These are phyloP conservation scores for Clostera curtula DNA, from an alignment of 2,888 invertebrate species.

Conservation along the genomic window DNA sequence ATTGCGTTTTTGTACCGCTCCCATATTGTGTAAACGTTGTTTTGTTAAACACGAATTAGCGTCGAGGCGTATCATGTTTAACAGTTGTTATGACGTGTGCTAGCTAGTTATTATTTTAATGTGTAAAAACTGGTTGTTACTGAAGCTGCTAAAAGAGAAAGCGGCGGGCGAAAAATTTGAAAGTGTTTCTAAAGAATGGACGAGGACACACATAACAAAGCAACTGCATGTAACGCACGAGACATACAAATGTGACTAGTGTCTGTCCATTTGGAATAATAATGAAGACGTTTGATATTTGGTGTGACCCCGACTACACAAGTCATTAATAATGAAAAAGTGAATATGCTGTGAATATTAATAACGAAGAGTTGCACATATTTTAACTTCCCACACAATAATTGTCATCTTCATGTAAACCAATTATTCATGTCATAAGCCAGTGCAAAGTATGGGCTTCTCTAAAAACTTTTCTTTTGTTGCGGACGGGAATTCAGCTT, in stretches of 20 bases:
- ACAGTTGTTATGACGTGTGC: too few species aligned
- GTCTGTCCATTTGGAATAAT: constrained; percentile 44
- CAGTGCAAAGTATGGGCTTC: too few species aligned
- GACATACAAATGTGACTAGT: constrained; percentile 53
- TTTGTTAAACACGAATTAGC: constrained; percentile 30
- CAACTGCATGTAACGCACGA: constrained; percentile 40
- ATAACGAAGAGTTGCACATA: too few species aligned
- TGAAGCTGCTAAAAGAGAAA: constrained; percentile 42
- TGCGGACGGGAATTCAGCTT: too few species aligned
- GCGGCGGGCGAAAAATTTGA: constrained; percentile 45
- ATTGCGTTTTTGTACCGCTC: constrained; percentile 54
- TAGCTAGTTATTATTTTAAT: too few species aligned
- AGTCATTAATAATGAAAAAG: too few species aligned
- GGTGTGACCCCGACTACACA: constrained; percentile 10
- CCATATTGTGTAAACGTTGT: constrained; percentile 39
- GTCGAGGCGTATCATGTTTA: too few species aligned
- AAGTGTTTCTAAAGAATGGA: constrained; percentile 48
- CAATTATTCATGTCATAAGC: too few species aligned
- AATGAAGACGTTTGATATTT: constrained; percentile 36
- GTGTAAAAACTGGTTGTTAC: constrained; percentile 14
- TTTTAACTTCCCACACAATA: too few species aligned
- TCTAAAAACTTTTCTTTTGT: too few species aligned
- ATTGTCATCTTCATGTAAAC: too few species aligned
- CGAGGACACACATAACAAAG: constrained; percentile 46
- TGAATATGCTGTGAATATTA: too few species aligned